Base-by-base conservation (phyloP, 2,888 invertebrate species). In the Graphium colonna region DNA sequence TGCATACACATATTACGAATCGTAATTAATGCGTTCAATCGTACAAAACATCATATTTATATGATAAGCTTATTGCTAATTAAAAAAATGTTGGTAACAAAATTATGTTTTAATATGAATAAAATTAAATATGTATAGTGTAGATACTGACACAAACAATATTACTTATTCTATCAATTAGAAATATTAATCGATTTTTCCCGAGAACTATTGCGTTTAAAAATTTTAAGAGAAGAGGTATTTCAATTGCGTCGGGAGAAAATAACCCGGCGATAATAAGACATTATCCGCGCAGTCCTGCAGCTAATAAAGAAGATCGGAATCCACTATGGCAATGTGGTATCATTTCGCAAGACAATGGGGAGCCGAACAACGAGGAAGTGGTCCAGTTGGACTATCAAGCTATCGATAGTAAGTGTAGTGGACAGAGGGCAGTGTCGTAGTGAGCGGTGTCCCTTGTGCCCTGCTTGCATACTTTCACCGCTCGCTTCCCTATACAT, bases 401-500 rank as follows among this genome's bases (percentile, higher is more conserved):
- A 64, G 63, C 62, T 68, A 67, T 69, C 67, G 61, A 60, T 60
- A 62, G 52, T 68, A 67, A 70, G 60, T 68, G 69, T 62, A 77
- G 76, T 82, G 82, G 86, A 82, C 84, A 78, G 73, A 73, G 83
- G 81, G 75, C 82, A 85, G 83, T 77, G 80, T 81, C 81, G 77
- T 77, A 73, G 71, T 70, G 72, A 77, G 71, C 77, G 76, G 75
- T 77, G 79, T 74, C 65, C 68, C 67, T 70, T 72, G 75, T 77
- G 81, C 75, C 77, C 79, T 65, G 72, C 74, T 81, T 82, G 79
- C 82, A 79, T 85, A 86, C 87, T 88, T 88, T 86, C 87, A 83
- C 87, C 82, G 65, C 64, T 70, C 67, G 71, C 74, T 79, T 79
- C 76, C 77, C 74, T 76, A 77, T 77, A 64, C 73, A 75, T 74